Evolutionary conservation across 2,113 vertebrate genomes (phyloP).

Genomic region (Aldabrachelys gigantea): DNA sequence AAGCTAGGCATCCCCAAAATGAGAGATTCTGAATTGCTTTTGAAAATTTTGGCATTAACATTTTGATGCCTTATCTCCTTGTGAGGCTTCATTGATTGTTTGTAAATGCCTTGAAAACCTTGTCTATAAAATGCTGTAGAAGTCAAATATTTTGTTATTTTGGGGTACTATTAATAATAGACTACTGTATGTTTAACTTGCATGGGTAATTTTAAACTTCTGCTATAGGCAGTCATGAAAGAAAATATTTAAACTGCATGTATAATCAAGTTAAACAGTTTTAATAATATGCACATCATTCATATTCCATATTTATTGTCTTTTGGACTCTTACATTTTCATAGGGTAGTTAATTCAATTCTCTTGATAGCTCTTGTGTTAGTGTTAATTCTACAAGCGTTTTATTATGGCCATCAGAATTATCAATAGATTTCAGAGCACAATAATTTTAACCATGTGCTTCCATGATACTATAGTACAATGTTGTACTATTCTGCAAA

Average conservation of each 20-base stretch:
- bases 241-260: background rate
- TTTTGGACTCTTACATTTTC: fast-evolving
- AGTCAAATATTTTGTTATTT: background rate
- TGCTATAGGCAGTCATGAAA: background rate
- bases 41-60: background rate
- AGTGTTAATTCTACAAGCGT: background rate
- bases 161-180: background rate
- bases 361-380: background rate
- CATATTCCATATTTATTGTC: background rate
- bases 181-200: background rate
- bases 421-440: background rate
- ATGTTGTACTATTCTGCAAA: background rate
- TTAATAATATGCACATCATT: background rate
- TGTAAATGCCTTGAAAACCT: background rate
- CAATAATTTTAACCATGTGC: fast-evolving
- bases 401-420: background rate
- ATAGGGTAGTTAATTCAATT: background rate
- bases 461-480: background rate
- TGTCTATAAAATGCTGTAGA: background rate
- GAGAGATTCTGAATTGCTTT: fast-evolving
- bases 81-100: background rate
- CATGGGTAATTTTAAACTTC: background rate
- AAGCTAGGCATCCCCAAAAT: background rate
- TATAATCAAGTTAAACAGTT: background rate
- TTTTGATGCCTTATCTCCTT: background rate